Conservation (phyloP, 2,888 invertebrate species). For the Linyphia triangularis region DNA sequence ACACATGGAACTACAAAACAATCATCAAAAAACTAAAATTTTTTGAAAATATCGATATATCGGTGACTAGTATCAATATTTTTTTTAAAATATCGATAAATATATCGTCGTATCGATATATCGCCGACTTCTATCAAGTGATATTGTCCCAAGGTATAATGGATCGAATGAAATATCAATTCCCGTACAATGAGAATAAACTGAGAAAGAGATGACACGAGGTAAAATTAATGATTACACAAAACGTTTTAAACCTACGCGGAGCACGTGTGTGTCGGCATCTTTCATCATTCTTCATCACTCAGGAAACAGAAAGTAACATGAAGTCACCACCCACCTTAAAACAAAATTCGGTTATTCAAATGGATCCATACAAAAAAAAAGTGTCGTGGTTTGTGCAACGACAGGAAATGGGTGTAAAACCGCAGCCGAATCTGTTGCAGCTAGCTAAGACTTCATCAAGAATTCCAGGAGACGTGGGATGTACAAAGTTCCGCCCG, state of each 20-base stretch:
- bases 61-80: too few species aligned
- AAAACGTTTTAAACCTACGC: conserved; percentile 24
- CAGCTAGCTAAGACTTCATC: neutral
- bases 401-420: conserved; percentile 42
- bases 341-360: conserved; percentile 17
- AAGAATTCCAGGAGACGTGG: neutral
- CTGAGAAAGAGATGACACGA: neutral
- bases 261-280: neutral
- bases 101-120: too few species aligned
- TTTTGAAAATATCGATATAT: too few species aligned
- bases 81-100: too few species aligned
- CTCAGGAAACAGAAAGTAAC: neutral
- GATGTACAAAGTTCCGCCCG: conserved; percentile 34
- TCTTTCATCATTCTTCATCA: neutral
- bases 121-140: neutral
- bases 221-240: neutral
- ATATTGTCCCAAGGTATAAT: neutral
- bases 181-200: neutral
- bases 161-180: neutral
- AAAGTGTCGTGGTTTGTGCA: neutral
- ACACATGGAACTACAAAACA: too few species aligned
- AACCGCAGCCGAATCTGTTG: conserved; percentile 23
- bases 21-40: too few species aligned
- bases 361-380: conserved; percentile 1
- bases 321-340: conserved; percentile 26